Percentiles rank a stretch among this genome's conserved stretches.
phyloP scores from a whole-genome alignment of 1,140 invertebrate genomes.

The Contarinia nasturtii region DNA sequence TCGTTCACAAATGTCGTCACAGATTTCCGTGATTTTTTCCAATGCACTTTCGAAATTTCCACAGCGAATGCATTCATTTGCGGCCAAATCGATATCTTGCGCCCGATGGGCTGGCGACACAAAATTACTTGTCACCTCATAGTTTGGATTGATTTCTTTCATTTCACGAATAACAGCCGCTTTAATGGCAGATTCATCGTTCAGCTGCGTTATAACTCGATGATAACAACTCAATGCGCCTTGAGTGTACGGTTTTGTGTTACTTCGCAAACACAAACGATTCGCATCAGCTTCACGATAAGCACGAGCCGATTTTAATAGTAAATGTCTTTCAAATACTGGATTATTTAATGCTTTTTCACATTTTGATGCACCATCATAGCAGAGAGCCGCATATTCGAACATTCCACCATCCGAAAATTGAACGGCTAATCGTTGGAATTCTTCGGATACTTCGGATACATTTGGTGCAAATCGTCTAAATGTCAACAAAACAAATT shows the following conservation, averaged over 20 bases:
- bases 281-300: constrained; percentile 14
- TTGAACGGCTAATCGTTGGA: constrained; percentile 14
- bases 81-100: constrained; percentile 15
- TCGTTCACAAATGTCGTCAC: constrained; percentile 20
- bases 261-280: constrained; percentile 3
- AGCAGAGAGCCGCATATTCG: constrained; percentile 22
- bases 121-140: constrained; percentile 18
- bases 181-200: constrained; percentile 17
- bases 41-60: constrained; percentile 14
- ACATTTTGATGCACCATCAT: constrained; percentile 19
- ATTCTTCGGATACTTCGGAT: constrained; percentile 17
- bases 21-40: constrained; percentile 20
- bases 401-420: constrained; percentile 19
- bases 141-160: constrained; percentile 8
- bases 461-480: constrained; percentile 21
- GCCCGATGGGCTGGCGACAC: constrained; percentile 19
- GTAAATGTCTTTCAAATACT: constrained; percentile 12
- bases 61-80: constrained; percentile 10
- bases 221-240: constrained; percentile 18
- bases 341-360: constrained; percentile 9
- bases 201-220: constrained; percentile 12
- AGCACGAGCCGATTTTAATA: constrained; percentile 14
- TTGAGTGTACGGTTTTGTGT: not conserved
- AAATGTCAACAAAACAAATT: not conserved
- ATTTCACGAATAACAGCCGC: constrained; percentile 19